A percentile compares a stretch with the other conserved stretches of the same genome.
Conservation (phyloP, 2,113 vertebrate species). For the Grus americana region DNA sequence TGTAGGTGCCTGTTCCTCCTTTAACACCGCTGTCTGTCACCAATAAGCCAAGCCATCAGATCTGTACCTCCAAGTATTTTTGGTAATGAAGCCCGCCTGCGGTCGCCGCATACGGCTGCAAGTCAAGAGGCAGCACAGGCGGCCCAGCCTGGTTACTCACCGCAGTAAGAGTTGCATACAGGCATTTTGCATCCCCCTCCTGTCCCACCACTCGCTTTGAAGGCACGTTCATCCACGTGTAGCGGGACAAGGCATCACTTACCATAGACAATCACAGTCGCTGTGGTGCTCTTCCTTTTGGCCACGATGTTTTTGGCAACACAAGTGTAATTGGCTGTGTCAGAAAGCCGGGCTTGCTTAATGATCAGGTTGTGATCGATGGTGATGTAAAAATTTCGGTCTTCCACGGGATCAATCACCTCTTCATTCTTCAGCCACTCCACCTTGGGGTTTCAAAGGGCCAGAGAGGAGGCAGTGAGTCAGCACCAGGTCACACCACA, state of each 20-base stretch:
- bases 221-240: fast-evolving
- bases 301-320: conserved; percentile 96
- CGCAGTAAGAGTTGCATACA: fast-evolving
- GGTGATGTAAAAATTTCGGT: conserved; percentile 95
- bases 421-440: conserved; percentile 96
- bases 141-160: neutral
- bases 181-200: neutral
- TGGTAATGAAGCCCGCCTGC: neutral
- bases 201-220: neutral
- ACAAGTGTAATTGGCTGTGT: conserved; percentile 95
- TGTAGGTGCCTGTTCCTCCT: neutral
- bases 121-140: neutral
- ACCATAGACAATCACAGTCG: conserved; percentile 94
- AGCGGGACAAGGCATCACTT: neutral
- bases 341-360: conserved; percentile 94
- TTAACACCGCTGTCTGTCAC: neutral
- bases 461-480: neutral
- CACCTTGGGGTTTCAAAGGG: conserved; percentile 76
- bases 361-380: conserved; percentile 97
- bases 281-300: conserved; percentile 90
- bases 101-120: neutral
- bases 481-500: neutral
- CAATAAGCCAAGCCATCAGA: neutral
- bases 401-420: conserved; percentile 90
- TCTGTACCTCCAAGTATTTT: neutral